Base-by-base conservation (phyloP, 2,888 invertebrate genomes). In the Ormyrus labotus region DNA sequence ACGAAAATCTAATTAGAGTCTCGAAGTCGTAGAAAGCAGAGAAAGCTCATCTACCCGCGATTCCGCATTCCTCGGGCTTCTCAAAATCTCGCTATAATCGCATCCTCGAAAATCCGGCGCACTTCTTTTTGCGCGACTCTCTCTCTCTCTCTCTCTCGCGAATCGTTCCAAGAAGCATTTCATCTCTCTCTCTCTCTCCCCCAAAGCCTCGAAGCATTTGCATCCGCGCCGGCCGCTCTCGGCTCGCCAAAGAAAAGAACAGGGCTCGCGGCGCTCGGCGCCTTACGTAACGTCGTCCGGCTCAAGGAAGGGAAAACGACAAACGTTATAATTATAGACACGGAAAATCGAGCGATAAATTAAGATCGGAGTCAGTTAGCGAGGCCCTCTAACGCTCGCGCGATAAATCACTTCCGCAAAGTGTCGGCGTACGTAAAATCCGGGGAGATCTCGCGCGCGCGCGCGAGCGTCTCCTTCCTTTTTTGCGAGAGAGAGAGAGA, bases 351-450 rank as follows among this genome's bases (percentile, higher is more conserved):
- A 78, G 65, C 74, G 63, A 79, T 79, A 79, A 79, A 74, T 79
- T 79, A 79, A 74, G 79, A 79, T 80, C 78, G 72, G 60, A 73
- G 72, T 48, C 78, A 78, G 78, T 78, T 78, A 73, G 72, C 67
- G 47, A 45, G 45, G 69, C 51, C 64, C 61, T 61, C 61, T 61
- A 60, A 53, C 61, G 67, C 67, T 47, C 57, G 69, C 78, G 65
- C 60, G 53, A 74, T 79, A 79, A 79, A 79, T 79, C 79, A 79
- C 79, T 79, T 79, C 79, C 79, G 79, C 69, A 64, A 79, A 77
- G 78, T 58, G 70, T 61, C 55, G 73, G 76, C 58, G 50, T 50
- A 57, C 50, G 63, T 58, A 60, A 78, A 73, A 78, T 78, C 72
- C 60, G 78, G 50, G 68, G 19, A 73, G 72, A 71, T 19, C 19